Evolutionary conservation across 2,888 invertebrate species (phyloP).

Genomic region (Apamea sordens): DNA sequence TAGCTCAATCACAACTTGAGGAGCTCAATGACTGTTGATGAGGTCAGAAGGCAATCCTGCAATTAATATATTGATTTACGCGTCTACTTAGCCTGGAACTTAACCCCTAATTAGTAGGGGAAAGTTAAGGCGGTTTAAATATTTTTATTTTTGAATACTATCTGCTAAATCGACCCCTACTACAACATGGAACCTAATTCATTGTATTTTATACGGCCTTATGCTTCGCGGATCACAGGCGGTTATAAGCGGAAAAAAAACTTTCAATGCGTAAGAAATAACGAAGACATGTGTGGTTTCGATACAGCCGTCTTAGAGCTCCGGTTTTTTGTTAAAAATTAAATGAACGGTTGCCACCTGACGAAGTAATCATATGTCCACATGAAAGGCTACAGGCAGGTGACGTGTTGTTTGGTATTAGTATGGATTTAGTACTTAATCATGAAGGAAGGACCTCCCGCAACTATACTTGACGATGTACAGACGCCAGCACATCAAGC

Average conservation of each 20-base stretch:
- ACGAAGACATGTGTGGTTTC: conserved; percentile 58
- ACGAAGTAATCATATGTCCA: conserved; percentile 49
- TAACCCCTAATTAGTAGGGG: background rate
- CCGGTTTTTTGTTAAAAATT: conserved; percentile 60
- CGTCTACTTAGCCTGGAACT: background rate
- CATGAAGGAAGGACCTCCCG: conserved; percentile 19
- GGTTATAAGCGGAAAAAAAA: conserved; percentile 26
- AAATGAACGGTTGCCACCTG: conserved; percentile 58
- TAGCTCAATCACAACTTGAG: background rate
- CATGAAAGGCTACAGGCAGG: conserved; percentile 38
- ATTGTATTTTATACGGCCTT: background rate
- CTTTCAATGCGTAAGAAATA: conserved; percentile 32
- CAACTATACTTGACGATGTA: background rate
- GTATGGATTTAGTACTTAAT: conserved; percentile 24
- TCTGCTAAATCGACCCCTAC: background rate
- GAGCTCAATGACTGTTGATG: background rate
- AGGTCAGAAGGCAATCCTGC: background rate
- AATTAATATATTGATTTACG: background rate
- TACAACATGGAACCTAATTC: background rate
- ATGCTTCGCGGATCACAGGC: conserved; percentile 5
- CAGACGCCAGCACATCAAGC: too few relatives aligned
- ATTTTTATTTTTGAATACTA: background rate
- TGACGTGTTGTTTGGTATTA: conserved; percentile 29
- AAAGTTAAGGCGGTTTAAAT: background rate
- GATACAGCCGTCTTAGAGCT: conserved; percentile 47